phyloP scores from a whole-genome alignment of 1,140 invertebrate genomes.

The Halesus radiatus region DNA sequence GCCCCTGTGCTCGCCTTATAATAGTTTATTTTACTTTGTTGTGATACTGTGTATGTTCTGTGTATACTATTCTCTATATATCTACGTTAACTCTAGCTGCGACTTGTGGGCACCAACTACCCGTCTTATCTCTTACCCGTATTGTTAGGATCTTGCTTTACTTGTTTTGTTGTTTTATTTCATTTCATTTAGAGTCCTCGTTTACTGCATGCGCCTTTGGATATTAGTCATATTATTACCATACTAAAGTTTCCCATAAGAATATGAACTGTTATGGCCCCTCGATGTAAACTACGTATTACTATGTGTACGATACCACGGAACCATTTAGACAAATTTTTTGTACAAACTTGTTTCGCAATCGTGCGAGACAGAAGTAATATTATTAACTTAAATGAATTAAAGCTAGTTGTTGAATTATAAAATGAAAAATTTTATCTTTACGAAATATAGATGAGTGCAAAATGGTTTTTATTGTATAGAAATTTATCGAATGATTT shows the following conservation, averaged over 20 bases:
- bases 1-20: constrained; percentile 44
- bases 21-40: constrained; percentile 59
- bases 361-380: constrained; percentile 53
- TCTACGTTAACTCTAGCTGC: too few relatives aligned
- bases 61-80: too few relatives aligned
- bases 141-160: too few relatives aligned
- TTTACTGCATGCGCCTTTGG: constrained; percentile 54
- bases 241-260: neutral
- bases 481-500: constrained; percentile 58
- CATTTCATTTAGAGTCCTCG: constrained; percentile 51
- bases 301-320: constrained; percentile 42
- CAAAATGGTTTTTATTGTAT: constrained; percentile 58
- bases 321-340: constrained; percentile 27
- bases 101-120: too few relatives aligned
- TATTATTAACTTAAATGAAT: constrained; percentile 54
- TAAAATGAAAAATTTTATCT: constrained; percentile 57
- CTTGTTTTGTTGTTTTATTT: constrained; percentile 37
- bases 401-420: constrained; percentile 58
- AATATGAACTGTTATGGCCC: constrained; percentile 1
- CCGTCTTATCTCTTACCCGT: too few relatives aligned
- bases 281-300: constrained; percentile 3
- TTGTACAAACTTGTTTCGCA: constrained; percentile 10
- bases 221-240: constrained; percentile 30
- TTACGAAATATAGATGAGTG: constrained; percentile 56
- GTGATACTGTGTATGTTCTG: constrained; percentile 45